Conservation (phyloP, 2,888 invertebrate genomes). For the Acronicta leporina region DNA sequence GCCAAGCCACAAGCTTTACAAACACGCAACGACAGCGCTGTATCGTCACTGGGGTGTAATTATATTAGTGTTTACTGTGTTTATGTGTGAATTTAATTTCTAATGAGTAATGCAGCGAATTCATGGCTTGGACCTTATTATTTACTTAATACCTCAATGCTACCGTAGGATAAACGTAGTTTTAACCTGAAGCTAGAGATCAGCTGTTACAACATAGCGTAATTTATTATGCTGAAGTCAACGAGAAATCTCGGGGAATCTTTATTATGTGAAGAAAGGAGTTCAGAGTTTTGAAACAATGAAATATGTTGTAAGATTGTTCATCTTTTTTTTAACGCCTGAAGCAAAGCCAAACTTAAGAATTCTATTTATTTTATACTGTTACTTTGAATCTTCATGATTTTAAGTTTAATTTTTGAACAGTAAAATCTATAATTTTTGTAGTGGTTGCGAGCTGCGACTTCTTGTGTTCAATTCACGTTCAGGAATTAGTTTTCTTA, state of each 20-base stretch:
- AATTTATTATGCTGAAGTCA: conserved; percentile 40
- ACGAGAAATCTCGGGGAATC: conserved; percentile 42
- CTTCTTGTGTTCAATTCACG: too few species aligned
- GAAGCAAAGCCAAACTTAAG: background rate
- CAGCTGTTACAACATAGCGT: conserved; percentile 34
- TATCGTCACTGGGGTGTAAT: too few species aligned
- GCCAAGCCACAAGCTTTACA: too few species aligned
- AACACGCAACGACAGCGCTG: too few species aligned
- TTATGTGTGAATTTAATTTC: too few species aligned
- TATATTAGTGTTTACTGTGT: too few species aligned
- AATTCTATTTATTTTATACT: background rate
- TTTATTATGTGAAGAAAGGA: conserved; percentile 33
- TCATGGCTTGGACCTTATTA: too few species aligned
- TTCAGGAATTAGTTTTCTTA: too few species aligned
- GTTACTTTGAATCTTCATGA: background rate
- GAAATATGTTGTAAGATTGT: conserved; percentile 27
- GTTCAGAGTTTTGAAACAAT: conserved; percentile 17
- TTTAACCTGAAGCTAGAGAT: conserved; percentile 37
- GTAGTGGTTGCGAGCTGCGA: too few species aligned
- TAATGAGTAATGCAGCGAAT: too few species aligned
- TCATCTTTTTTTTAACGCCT: conserved; percentile 14
- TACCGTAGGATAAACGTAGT: conserved; percentile 17
- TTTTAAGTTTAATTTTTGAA: background rate
- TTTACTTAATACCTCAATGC: background rate
- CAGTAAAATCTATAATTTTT: too few species aligned